These are phyloP conservation scores for Belonocnema kinseyi DNA, from an alignment of 1,140 invertebrate species.

Conservation along the genomic window DNA sequence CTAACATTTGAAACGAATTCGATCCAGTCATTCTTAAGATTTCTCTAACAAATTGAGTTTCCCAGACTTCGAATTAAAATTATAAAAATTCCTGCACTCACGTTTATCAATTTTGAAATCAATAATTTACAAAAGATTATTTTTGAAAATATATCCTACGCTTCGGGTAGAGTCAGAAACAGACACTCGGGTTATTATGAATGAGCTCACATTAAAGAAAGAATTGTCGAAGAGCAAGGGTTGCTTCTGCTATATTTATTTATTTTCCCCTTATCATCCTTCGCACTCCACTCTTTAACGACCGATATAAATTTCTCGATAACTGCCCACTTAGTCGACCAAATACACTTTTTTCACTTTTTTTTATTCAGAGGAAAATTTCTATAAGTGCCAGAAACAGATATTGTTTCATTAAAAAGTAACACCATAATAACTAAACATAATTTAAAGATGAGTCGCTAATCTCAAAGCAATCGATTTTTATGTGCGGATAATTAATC, in stretches of 20 bases:
- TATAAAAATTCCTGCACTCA: too few species aligned
- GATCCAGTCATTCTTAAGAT: background rate
- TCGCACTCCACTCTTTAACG: slow-evolving; percentile 40
- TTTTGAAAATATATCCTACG: background rate
- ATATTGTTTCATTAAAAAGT: background rate
- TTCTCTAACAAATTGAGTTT: too few species aligned
- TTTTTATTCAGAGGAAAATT: background rate
- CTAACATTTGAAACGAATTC: background rate
- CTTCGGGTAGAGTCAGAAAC: slow-evolving; percentile 34
- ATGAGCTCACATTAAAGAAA: slow-evolving; percentile 39
- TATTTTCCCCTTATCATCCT: slow-evolving; percentile 40
- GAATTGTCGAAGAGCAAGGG: slow-evolving; percentile 33
- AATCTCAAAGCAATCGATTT: background rate
- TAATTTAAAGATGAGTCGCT: background rate
- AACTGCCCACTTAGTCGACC: slow-evolving; percentile 31
- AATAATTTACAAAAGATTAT: background rate
- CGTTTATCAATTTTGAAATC: too few species aligned
- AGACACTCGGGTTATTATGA: slow-evolving; percentile 39
- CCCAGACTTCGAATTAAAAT: too few species aligned
- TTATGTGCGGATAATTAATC: slow-evolving; percentile 12
- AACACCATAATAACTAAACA: background rate
- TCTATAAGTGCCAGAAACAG: background rate
- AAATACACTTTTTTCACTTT: background rate
- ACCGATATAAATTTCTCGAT: slow-evolving; percentile 46
- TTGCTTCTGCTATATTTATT: slow-evolving; percentile 46